Conservation (phyloP, 2,113 vertebrate genomes). For the Trogon surrucura region DNA sequence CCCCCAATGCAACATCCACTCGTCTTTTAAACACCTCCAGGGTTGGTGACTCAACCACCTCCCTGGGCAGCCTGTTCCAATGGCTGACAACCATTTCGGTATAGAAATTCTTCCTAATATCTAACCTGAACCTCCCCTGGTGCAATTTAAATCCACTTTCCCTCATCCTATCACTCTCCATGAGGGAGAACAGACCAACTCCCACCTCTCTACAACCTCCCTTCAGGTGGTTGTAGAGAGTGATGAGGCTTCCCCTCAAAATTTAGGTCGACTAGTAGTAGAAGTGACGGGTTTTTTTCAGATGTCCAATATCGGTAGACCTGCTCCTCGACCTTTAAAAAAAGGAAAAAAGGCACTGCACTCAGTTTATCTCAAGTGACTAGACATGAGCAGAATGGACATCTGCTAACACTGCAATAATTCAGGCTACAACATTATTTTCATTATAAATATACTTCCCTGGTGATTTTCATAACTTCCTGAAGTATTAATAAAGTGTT, state of each 20-base stretch:
- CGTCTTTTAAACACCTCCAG: too few species aligned
- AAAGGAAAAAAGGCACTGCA: background rate
- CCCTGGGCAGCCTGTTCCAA: too few species aligned
- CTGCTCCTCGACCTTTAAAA: background rate
- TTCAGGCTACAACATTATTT: conserved; percentile 3
- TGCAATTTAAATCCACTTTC: too few species aligned
- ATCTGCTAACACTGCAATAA: background rate
- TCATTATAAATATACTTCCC: background rate
- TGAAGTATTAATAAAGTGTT: conserved; percentile 34
- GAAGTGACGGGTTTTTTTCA: background rate
- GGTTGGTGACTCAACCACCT: too few species aligned
- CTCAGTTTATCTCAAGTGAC: background rate
- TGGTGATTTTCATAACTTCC: background rate
- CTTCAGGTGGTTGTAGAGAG: too few species aligned
- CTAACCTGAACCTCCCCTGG: too few species aligned
- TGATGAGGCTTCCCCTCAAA: background rate
- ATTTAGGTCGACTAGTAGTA: background rate
- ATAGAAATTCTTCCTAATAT: too few species aligned
- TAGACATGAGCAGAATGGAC: background rate
- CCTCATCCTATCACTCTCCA: too few species aligned
- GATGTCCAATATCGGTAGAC: background rate
- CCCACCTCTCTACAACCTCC: too few species aligned
- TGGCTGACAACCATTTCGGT: too few species aligned
- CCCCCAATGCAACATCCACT: too few species aligned
- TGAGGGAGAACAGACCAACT: too few species aligned